Evolutionary conservation across 92 coral and sea anemone species (phyloP).

Genomic region (Heliopora coerulea): DNA sequence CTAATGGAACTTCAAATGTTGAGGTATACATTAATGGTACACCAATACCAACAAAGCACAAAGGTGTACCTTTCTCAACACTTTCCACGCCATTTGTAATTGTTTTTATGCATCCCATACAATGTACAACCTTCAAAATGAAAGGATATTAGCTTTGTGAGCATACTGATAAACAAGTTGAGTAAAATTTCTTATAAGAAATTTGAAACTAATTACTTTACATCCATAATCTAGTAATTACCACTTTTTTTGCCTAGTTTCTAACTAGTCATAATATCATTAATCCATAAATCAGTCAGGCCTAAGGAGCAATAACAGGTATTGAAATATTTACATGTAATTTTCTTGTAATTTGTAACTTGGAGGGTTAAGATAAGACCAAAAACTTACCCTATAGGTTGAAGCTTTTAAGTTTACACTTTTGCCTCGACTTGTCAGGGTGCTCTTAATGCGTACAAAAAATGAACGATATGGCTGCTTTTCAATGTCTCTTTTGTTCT

Average conservation of each 20-base stretch:
- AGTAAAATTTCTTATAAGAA: background rate
- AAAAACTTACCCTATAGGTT: conserved; percentile 89
- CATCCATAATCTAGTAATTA: too few species aligned
- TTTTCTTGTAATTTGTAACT: too few species aligned
- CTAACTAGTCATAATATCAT: too few species aligned
- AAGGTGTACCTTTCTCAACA: conserved; percentile 57
- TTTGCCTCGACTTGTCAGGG: conserved; percentile 93
- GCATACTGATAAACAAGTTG: background rate
- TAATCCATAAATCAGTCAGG: too few species aligned
- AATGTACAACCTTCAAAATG: conserved; percentile 77
- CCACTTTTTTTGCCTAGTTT: too few species aligned
- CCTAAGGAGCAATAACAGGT: too few species aligned
- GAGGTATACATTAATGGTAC: conserved; percentile 93
- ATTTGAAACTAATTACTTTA: too few species aligned
- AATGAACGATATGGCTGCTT: conserved; percentile 89
- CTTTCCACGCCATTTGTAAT: conserved; percentile 49
- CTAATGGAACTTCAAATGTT: conserved; percentile 96
- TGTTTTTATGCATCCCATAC: conserved; percentile 85
- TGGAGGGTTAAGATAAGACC: too few species aligned
- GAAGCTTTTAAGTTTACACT: conserved; percentile 90
- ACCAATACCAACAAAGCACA: conserved; percentile 90
- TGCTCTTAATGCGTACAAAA: conserved; percentile 95
- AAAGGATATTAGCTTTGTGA: background rate
- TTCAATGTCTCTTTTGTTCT: conserved; percentile 50
- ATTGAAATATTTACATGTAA: too few species aligned